Evolutionary conservation across 1,140 invertebrate genomes (phyloP).

Genomic region (Panagrolaimus sp.): DNA sequence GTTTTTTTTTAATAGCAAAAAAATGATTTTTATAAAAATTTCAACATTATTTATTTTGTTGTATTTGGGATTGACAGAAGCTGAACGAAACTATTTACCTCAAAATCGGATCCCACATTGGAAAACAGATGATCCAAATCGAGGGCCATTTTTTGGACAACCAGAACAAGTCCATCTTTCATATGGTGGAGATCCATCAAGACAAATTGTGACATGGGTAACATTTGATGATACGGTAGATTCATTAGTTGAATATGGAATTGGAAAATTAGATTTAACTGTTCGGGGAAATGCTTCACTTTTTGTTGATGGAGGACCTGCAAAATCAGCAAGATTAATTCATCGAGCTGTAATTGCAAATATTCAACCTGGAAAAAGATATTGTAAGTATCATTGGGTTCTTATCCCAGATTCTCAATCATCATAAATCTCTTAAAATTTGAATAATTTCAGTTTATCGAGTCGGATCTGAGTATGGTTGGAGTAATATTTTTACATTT

Average conservation of each 20-base stretch:
- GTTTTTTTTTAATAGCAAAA: too few species aligned
- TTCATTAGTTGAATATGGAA: constrained; percentile 27
- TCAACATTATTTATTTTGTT: too few species aligned
- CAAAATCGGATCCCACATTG: not conserved
- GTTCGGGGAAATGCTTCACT: constrained; percentile 26
- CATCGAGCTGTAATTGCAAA: constrained; percentile 21
- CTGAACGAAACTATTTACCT: not conserved
- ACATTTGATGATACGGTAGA: constrained; percentile 29
- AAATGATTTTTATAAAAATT: too few species aligned
- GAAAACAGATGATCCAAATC: constrained; percentile 6
- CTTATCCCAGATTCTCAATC: too few species aligned
- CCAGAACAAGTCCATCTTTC: constrained; percentile 48
- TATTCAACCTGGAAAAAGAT: constrained; percentile 29
- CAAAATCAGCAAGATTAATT: constrained; percentile 24
- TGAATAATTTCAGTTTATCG: constrained; percentile 56
- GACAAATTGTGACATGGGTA: constrained; percentile 26
- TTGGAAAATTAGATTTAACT: not conserved
- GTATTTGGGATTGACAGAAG: too few species aligned
- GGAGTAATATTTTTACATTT: constrained; percentile 61
- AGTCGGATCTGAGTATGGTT: constrained; percentile 59
- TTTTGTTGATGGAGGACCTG: constrained; percentile 30
- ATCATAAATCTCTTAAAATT: constrained; percentile 18
- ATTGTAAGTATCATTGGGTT: constrained; percentile 18
- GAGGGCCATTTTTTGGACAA: constrained; percentile 20
- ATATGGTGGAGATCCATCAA: constrained; percentile 29